Percentiles rank a stretch among this genome's conserved stretches.
These are phyloP conservation scores for Elymnias hypermnestra DNA, from an alignment of 1,140 invertebrate species.

Conservation along the genomic window DNA sequence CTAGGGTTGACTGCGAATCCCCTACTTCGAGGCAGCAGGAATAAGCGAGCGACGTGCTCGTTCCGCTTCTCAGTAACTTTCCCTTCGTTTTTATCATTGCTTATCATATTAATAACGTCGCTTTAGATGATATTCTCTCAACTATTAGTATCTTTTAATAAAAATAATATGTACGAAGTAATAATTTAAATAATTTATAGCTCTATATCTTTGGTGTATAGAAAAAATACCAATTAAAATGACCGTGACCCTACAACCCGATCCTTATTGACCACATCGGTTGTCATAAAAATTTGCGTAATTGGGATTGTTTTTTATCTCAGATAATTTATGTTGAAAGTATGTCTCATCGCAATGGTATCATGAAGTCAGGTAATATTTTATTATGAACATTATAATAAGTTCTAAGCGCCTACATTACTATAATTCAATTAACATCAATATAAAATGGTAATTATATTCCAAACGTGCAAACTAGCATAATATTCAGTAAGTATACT, in stretches of 20 bases:
- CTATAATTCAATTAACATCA: too few species aligned
- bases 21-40: neutral
- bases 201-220: constrained; percentile 9
- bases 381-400: too few species aligned
- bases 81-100: constrained; percentile 33
- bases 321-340: constrained; percentile 22
- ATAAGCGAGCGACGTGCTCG: neutral
- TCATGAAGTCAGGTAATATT: too few species aligned
- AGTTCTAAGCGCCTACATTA: too few species aligned
- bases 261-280: constrained; percentile 51
- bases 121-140: too few species aligned
- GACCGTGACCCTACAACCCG: constrained; percentile 52
- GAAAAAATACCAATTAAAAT: constrained; percentile 39
- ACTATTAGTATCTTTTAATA: too few species aligned
- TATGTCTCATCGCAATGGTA: constrained; percentile 18
- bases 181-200: constrained; percentile 18
- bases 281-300: too few species aligned
- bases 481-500: neutral
- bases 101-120: constrained; percentile 36
- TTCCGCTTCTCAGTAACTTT: constrained; percentile 44
- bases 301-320: too few species aligned
- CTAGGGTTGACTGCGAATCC: constrained; percentile 24
- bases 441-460: too few species aligned
- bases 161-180: too few species aligned
- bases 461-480: too few species aligned